phyloP scores from a whole-genome alignment of 2,888 invertebrate genomes.

The Blastobasis lacticolella region DNA sequence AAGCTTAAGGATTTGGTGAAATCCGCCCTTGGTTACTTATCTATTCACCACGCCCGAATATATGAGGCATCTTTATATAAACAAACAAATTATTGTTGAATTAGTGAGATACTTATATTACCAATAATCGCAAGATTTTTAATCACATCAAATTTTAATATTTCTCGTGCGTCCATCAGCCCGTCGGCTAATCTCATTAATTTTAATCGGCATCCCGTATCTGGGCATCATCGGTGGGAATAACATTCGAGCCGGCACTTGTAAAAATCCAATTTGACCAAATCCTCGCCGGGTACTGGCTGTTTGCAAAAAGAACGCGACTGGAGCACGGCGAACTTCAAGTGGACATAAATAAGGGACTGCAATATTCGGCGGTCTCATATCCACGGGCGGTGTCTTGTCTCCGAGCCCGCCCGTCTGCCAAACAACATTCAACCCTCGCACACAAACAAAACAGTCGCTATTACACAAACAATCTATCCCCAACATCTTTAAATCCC shows the following conservation, averaged over 20 bases:
- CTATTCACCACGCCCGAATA: too few species aligned
- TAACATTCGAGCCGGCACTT: neutral
- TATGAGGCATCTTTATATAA: too few species aligned
- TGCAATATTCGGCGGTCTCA: constrained; percentile 66
- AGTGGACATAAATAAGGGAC: constrained; percentile 71
- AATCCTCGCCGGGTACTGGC: constrained; percentile 28
- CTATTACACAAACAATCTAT: constrained; percentile 13
- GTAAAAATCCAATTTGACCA: constrained; percentile 36
- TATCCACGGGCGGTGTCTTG: constrained; percentile 52
- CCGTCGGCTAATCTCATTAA: too few species aligned
- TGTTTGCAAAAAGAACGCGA: constrained; percentile 23
- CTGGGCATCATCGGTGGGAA: too few species aligned
- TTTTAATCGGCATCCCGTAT: too few species aligned
- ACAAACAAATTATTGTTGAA: too few species aligned
- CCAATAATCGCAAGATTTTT: too few species aligned
- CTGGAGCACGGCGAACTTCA: constrained; percentile 62
- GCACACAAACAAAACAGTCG: constrained; percentile 8
- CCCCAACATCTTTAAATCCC: constrained; percentile 30
- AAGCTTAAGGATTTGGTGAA: too few species aligned
- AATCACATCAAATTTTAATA: too few species aligned
- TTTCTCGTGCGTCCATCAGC: too few species aligned
- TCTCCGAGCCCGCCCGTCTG: constrained; percentile 5
- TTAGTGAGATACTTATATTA: too few species aligned
- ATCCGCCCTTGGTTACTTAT: too few species aligned
- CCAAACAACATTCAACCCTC: constrained; percentile 26